phyloP scores from a whole-genome alignment of 2,888 invertebrate species.

The Diaphora mendica region DNA sequence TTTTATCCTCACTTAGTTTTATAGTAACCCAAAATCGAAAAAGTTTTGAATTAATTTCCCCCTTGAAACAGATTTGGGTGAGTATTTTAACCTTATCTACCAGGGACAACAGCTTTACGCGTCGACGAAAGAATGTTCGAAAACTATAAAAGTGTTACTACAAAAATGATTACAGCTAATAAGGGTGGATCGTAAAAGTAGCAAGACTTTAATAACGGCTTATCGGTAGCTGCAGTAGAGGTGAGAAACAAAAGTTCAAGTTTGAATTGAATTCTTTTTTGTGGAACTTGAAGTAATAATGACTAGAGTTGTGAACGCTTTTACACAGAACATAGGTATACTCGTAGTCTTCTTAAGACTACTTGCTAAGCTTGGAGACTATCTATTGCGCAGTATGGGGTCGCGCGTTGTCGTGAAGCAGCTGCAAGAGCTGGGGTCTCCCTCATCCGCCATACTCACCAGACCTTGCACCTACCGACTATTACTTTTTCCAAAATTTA shows the following conservation, averaged over 20 bases:
- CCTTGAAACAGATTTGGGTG: conserved; percentile 49
- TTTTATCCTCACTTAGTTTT: conserved; percentile 5
- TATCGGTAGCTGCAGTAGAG: not conserved
- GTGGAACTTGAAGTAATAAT: not conserved
- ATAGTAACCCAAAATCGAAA: conserved; percentile 57
- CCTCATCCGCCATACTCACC: no score
- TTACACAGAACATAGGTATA: no score
- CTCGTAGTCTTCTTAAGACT: no score
- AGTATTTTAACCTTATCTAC: conserved; percentile 56
- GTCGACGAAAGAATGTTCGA: conserved; percentile 37
- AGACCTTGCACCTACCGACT: no score
- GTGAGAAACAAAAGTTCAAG: not conserved
- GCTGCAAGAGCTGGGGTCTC: no score
- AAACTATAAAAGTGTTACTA: conserved; percentile 49
- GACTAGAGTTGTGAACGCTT: no score
- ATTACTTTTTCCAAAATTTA: no score
- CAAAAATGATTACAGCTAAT: conserved; percentile 36
- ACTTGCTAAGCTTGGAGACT: no score
- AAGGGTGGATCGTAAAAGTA: conserved; percentile 28
- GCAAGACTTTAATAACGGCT: not conserved
- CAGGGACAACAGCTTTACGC: conserved; percentile 45
- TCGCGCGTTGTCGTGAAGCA: no score
- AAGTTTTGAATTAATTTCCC: conserved; percentile 63
- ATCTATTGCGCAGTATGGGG: no score
- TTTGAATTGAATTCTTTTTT: not conserved